Evolutionary conservation across 1,140 invertebrate genomes (phyloP), one percentile per base, ranked within the genome.

Genomic region (Drosophila repleta): DNA sequence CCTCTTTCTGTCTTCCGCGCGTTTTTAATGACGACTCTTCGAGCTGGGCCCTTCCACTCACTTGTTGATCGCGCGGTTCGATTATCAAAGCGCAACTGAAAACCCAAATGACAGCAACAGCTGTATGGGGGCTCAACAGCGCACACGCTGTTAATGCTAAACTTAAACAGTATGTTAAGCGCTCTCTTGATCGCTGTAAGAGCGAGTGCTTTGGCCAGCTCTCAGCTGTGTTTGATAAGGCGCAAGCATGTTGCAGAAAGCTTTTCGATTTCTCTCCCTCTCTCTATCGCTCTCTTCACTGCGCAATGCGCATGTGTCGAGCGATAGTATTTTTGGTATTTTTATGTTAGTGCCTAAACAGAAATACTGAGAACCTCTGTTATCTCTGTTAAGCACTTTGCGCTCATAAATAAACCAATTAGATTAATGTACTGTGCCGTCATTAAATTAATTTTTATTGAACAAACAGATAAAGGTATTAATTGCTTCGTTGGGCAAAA

Each of bases 11-110:
- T 11, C 21, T 43, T 11, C 37, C 21, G 51, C 57, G 51, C 35
- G 43, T 41, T 2, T 56, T 46, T 18, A 32, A 29, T 37, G 37
- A 11, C 5, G 17, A 8, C 17, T 26, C 17, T 57, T 11, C 3
- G 7, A 24, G 7, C 39, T n/a, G 7, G 10, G 20, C 62, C 7
- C n/a, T 51, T 43, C 39, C 39, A 39, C 24, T 35, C 41, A 61
- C 17, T 60, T 60, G 63, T 66, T 65, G 62, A 71, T 71, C 69
- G 56, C 57, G 17, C 46, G 39, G 49, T 26, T 58, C 68, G 68
- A 71, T 71, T 66, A 71, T 66, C 68, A 71, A 72, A 67, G 35
- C 63, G 56, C 65, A 67, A 72, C 63, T 67, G 55, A 66, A 71
- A 67, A 17, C 26, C 37, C 39, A 67, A 60, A 48, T 46, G 64